These are phyloP conservation scores for Himalopsyche anomala DNA, from an alignment of 2,888 invertebrate species.

Conservation along the genomic window DNA sequence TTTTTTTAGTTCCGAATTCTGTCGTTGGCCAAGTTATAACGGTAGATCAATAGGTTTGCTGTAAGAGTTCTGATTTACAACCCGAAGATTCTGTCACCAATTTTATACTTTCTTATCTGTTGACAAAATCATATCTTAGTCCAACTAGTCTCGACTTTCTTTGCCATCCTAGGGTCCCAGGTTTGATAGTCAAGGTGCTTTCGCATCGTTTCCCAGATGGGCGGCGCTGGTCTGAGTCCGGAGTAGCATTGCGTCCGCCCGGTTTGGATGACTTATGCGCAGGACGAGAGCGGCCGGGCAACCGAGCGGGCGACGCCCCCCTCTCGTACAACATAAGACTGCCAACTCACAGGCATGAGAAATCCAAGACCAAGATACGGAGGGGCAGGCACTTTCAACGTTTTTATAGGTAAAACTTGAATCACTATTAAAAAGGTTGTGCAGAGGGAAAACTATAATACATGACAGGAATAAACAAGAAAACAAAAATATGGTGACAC, in stretches of 20 bases:
- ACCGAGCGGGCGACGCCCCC: slow-evolving; percentile 43
- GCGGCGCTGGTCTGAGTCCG: slow-evolving; percentile 17
- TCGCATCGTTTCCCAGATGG: not conserved
- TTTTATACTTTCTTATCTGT: too few relatives aligned
- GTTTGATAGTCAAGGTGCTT: not conserved
- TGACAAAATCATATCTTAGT: too few relatives aligned
- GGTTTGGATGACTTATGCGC: slow-evolving; percentile 59
- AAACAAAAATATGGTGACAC: too few relatives aligned
- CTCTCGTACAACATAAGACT: slow-evolving; percentile 41
- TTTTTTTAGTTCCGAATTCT: too few relatives aligned
- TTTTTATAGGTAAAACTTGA: too few relatives aligned
- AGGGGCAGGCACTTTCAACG: not conserved
- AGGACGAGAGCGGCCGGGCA: slow-evolving; percentile 24
- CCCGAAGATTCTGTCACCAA: too few relatives aligned
- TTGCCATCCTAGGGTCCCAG: not conserved
- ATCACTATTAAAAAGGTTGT: too few relatives aligned
- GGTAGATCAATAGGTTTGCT: too few relatives aligned
- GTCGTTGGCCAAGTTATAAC: too few relatives aligned
- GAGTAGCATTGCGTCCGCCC: slow-evolving; percentile 34
- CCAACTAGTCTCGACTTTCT: not conserved
- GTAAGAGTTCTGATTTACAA: too few relatives aligned
- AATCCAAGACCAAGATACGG: not conserved
- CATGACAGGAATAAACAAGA: too few relatives aligned
- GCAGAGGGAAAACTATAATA: too few relatives aligned
- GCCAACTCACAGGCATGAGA: slow-evolving; percentile 13